Conservation (phyloP, 2,888 invertebrate species). For the Hyposoter dolosus region DNA sequence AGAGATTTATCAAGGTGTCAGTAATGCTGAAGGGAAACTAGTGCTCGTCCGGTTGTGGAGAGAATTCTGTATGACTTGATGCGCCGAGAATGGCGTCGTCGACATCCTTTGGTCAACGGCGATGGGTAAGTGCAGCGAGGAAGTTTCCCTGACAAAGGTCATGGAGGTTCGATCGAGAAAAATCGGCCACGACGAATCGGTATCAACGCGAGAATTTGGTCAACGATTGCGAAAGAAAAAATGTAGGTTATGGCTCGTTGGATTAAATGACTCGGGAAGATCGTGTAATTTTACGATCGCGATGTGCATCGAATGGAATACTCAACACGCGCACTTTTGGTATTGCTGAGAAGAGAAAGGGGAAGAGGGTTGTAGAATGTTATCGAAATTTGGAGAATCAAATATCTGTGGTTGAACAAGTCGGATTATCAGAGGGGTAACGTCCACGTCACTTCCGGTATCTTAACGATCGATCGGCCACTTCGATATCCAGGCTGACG, state of each 20-base stretch:
- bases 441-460: slow-evolving; percentile 77
- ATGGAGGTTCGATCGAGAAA: no score
- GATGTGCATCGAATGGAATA: not conserved
- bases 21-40: slow-evolving; percentile 65
- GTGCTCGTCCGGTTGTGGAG: slow-evolving; percentile 45
- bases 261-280: not conserved
- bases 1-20: slow-evolving; percentile 42
- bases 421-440: slow-evolving; percentile 71
- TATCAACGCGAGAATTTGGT: not conserved
- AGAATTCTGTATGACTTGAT: slow-evolving; percentile 26
- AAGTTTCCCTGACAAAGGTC: no score
- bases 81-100: slow-evolving; percentile 29
- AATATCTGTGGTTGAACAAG: slow-evolving; percentile 66
- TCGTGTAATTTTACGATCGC: slow-evolving; percentile 13
- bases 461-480: slow-evolving; percentile 80
- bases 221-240: no score
- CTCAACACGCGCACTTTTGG: not conserved
- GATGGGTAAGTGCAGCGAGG: not conserved
- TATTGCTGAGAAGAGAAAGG: not conserved
- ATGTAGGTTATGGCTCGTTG: not conserved
- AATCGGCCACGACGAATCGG: not conserved
- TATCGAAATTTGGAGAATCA: slow-evolving; percentile 45
- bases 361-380: slow-evolving; percentile 4
- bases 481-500: slow-evolving; percentile 71
- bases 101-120: slow-evolving; percentile 62